Evolutionary conservation across 1,140 invertebrate species (phyloP).

Genomic region (Andricus grossulariae): DNA sequence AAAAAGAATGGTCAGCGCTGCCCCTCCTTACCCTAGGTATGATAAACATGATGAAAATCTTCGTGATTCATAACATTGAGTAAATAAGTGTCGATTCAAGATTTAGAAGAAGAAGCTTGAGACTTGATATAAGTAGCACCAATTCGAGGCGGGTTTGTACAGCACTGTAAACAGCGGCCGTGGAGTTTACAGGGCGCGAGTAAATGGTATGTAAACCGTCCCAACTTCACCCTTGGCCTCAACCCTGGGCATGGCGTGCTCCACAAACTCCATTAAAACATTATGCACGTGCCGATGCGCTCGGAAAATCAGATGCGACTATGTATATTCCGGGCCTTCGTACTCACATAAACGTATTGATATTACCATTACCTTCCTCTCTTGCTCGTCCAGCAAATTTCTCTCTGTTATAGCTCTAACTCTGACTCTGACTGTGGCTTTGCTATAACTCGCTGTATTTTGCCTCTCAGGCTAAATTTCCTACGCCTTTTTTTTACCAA

Average conservation of each 20-base stretch:
- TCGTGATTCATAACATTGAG: too few species aligned
- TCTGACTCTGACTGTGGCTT: not conserved
- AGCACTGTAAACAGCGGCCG: constrained; percentile 66
- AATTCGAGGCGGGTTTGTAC: constrained; percentile 61
- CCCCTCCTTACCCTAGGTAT: too few species aligned
- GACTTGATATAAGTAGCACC: constrained; percentile 51
- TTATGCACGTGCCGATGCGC: constrained; percentile 76
- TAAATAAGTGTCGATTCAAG: constrained; percentile 7
- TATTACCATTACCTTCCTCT: constrained; percentile 35
- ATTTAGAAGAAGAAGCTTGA: constrained; percentile 45
- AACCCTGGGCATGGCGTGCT: constrained; percentile 60
- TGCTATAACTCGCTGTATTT: not conserved
- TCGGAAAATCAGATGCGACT: constrained; percentile 74
- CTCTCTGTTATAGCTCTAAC: not conserved
- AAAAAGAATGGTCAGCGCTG: too few species aligned
- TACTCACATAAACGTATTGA: constrained; percentile 39
- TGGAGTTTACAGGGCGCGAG: constrained; percentile 69
- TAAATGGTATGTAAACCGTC: constrained; percentile 77
- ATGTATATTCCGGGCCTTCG: constrained; percentile 47
- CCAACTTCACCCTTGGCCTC: constrained; percentile 68
- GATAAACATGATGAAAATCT: too few species aligned
- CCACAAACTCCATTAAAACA: constrained; percentile 77
- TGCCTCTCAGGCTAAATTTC: not conserved
- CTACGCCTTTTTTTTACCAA: not conserved
- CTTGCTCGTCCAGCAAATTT: constrained; percentile 16